Evolutionary conservation across 2,888 invertebrate genomes (phyloP), one percentile per base, ranked within the genome.

Genomic region (Penaeus monodon): DNA sequence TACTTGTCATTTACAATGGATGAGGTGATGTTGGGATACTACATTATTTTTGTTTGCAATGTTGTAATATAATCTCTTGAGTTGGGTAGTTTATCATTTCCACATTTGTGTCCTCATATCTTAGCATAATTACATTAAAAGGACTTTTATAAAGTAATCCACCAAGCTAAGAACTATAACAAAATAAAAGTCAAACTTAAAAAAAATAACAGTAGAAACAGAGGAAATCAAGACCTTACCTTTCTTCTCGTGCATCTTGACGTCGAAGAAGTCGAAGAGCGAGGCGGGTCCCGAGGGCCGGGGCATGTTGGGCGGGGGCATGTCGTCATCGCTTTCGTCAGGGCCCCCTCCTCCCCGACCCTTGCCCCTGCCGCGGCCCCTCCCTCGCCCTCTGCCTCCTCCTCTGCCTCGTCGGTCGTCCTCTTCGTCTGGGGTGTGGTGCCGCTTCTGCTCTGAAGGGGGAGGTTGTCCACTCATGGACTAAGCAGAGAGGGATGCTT

Each of bases 281-380:
- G 86, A 86, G 27, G 88, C 88, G 14, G 88, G 88, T 8, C 88
- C 88, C 8, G 88, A 88, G 17, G 88, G 88, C 22, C 88, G 63
- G 6, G 88, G 88, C 76, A 86, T 86, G 44, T 85, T 84, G 17
- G 84, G 82, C 38, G 83, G 78, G 24, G 84, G 86, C 49, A 79
- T 81, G 65, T 88, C 88, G 68, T 83, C 88, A 29, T 88, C 86
- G 63, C 85, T 86, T 22, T 86, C 84, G 38, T 86, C 83, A 6
- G 82, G 83, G 8, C 82, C 85, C 27, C 70, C 88, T 29, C 76
- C 83, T 29, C 88, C 78, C 44, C 85, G 38, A 3, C 88, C 83
- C 44, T 81, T 57, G 17, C 88, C 84, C 57, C 81, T 38, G 22
- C 85, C 77, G 38, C 85, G 29, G 12, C 82, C 82, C 22, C 76